Conservation (phyloP, 1,140 invertebrate genomes). For the Brachionus koreanus region DNA sequence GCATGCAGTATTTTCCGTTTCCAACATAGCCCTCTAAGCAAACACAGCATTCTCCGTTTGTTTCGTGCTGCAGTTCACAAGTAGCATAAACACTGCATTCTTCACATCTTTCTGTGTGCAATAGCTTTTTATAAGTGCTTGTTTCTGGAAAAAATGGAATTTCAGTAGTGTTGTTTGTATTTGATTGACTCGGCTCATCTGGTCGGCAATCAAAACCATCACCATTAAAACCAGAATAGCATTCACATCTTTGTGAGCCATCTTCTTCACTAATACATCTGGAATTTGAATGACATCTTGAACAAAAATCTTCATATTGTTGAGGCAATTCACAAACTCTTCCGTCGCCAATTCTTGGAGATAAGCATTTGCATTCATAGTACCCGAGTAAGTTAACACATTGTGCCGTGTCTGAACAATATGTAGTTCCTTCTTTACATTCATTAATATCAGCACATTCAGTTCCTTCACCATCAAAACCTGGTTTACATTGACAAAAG, state of each 20-base stretch:
- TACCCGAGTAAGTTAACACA: slow-evolving; percentile 30
- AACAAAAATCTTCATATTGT: not conserved
- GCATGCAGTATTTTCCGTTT: slow-evolving; percentile 37
- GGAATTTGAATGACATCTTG: slow-evolving; percentile 24
- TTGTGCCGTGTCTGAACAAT: not conserved
- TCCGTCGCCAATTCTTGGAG: slow-evolving; percentile 23
- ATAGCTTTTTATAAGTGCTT: not conserved
- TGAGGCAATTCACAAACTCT: slow-evolving; percentile 1
- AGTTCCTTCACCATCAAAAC: slow-evolving; percentile 34
- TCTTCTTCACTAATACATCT: not conserved
- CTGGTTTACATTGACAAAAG: slow-evolving; percentile 43
- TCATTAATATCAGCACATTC: slow-evolving; percentile 16
- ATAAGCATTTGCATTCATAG: slow-evolving; percentile 8
- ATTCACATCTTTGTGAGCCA: not conserved
- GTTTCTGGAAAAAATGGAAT: not conserved
- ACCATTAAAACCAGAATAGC: not conserved
- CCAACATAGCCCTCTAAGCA: slow-evolving; percentile 25
- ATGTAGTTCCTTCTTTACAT: slow-evolving; percentile 35
- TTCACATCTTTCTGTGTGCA: not conserved
- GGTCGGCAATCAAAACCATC: not conserved
- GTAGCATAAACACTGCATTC: slow-evolving; percentile 14
- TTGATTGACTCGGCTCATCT: not conserved
- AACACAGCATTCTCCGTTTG: slow-evolving; percentile 6
- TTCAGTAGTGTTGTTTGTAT: not conserved
- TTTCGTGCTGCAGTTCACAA: slow-evolving; percentile 9